Evolutionary conservation across 1,140 invertebrate genomes (phyloP).

Genomic region (Phortica variegata): DNA sequence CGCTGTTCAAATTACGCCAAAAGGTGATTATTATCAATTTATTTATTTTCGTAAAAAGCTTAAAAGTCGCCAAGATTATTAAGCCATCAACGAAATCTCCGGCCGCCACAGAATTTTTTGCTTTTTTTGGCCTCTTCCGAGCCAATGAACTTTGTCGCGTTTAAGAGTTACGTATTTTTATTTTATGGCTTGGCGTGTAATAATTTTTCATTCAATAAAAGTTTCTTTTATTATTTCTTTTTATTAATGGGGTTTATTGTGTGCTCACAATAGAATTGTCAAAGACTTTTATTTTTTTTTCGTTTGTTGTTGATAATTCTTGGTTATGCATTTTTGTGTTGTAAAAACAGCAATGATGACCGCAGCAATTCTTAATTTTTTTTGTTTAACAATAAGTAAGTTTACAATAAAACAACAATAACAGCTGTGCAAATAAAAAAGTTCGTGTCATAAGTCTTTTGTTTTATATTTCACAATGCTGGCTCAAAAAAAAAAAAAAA

Average conservation of each 20-base stretch:
- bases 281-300: too few relatives aligned
- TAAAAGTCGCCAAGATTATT: conserved; percentile 36
- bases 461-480: conserved; percentile 1
- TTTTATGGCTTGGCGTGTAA: too few relatives aligned
- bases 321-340: too few relatives aligned
- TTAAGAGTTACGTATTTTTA: neutral
- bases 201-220: too few relatives aligned
- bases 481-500: neutral
- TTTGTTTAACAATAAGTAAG: conserved; percentile 2
- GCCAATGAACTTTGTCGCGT: conserved; percentile 41
- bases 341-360: conserved; percentile 4
- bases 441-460: conserved; percentile 21
- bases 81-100: conserved; percentile 46
- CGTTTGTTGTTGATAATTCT: too few relatives aligned
- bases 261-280: too few relatives aligned
- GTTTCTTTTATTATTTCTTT: too few relatives aligned
- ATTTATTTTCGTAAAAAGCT: conserved; percentile 11
- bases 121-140: conserved; percentile 21
- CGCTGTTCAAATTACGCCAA: too few relatives aligned
- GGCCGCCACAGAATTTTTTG: too few relatives aligned
- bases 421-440: neutral
- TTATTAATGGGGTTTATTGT: too few relatives aligned
- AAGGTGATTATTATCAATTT: conserved; percentile 11
- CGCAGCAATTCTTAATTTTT: too few relatives aligned
- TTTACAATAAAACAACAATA: neutral